Percentiles rank a stretch among this genome's conserved stretches.
Conservation (phyloP, 92 coral and sea anemone genomes). For the Pocillopora grandis region DNA sequence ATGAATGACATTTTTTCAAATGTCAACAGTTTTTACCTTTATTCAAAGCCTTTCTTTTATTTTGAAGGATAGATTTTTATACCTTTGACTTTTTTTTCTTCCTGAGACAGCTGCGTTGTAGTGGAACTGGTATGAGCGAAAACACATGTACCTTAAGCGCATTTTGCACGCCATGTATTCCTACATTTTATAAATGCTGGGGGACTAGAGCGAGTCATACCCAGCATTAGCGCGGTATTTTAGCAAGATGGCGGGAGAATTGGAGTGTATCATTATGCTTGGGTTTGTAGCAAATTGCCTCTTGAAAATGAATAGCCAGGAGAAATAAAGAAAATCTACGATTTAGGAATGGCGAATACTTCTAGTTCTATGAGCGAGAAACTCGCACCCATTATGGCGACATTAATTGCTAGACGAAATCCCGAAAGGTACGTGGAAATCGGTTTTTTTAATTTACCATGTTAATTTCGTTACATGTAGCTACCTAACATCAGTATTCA, state of each 20-base stretch:
- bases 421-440: slow-evolving; percentile 45
- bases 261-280: background rate
- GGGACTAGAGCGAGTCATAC: slow-evolving; percentile 4
- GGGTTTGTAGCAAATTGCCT: background rate
- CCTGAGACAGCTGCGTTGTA: too few species aligned
- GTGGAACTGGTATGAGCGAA: too few species aligned
- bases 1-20: too few species aligned
- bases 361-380: slow-evolving; percentile 48
- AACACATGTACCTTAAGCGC: background rate
- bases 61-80: too few species aligned
- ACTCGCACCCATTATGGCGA: slow-evolving; percentile 48
- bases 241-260: slow-evolving; percentile 40
- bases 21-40: too few species aligned
- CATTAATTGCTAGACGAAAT: slow-evolving; percentile 42
- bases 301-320: background rate
- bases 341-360: slow-evolving; percentile 2
- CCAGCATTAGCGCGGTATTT: slow-evolving; percentile 10
- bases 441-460: background rate
- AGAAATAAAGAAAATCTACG: background rate
- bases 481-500: background rate
- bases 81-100: too few species aligned
- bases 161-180: slow-evolving; percentile 4
- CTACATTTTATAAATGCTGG: background rate
- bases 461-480: background rate
- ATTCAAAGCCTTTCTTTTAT: too few species aligned